phyloP scores from a whole-genome alignment of 2,113 vertebrate species.

The Chaenocephalus aceratus region DNA sequence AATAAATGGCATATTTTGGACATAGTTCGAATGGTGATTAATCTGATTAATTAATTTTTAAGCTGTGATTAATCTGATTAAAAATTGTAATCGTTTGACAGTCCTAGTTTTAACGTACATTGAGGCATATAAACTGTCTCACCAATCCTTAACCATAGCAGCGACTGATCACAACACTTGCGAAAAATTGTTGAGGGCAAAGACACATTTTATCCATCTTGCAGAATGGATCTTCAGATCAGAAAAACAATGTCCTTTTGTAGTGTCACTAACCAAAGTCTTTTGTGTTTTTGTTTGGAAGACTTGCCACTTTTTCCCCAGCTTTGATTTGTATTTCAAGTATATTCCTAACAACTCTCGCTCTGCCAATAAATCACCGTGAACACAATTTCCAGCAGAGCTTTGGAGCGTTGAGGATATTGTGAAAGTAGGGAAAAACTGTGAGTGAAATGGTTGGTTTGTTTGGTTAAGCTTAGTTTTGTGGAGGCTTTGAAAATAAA shows the following conservation, averaged over 20 bases:
- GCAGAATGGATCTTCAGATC: neutral
- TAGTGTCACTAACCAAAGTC: neutral
- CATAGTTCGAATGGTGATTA: too few relatives aligned
- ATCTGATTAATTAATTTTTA: too few relatives aligned
- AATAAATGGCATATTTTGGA: too few relatives aligned
- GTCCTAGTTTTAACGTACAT: too few relatives aligned
- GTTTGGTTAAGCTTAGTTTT: neutral
- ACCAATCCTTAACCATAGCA: too few relatives aligned
- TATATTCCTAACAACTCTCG: neutral
- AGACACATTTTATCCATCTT: too few relatives aligned
- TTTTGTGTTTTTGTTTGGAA: neutral
- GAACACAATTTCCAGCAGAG: neutral
- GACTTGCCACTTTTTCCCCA: neutral
- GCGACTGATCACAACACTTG: too few relatives aligned
- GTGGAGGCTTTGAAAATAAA: slow-evolving; percentile 1
- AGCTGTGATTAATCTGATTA: too few relatives aligned
- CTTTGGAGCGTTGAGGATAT: neutral
- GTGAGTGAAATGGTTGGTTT: neutral
- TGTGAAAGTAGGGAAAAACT: neutral
- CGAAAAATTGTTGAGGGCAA: too few relatives aligned
- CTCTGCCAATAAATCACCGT: neutral
- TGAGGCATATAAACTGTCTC: too few relatives aligned
- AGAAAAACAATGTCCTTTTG: neutral
- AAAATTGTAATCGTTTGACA: too few relatives aligned
- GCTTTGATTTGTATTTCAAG: neutral